Conservation (phyloP, 2,888 invertebrate genomes). For the Pegoplata infirma region DNA sequence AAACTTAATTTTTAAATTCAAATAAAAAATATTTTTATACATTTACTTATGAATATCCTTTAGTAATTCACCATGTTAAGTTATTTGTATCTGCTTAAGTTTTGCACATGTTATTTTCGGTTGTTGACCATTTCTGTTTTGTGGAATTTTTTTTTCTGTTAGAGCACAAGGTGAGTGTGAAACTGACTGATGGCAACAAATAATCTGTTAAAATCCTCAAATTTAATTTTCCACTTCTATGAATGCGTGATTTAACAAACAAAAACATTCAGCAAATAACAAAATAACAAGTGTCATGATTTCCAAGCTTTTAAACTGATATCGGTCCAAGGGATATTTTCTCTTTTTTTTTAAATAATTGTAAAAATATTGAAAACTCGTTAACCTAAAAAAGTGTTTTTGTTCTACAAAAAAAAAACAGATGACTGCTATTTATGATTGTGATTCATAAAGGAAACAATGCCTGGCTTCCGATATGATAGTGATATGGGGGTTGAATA, state of each 20-base stretch:
- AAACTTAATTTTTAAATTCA: too few species aligned
- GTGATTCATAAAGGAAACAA: slow-evolving; percentile 31
- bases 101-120: too few species aligned
- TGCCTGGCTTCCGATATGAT: not conserved
- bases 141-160: too few species aligned
- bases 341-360: not conserved
- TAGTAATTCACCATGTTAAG: too few species aligned
- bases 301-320: slow-evolving; percentile 47
- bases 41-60: too few species aligned
- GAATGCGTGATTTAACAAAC: slow-evolving; percentile 65
- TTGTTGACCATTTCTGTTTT: slow-evolving; percentile 28
- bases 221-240: slow-evolving; percentile 78
- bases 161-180: slow-evolving; percentile 18
- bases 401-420: slow-evolving; percentile 26
- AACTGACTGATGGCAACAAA: slow-evolving; percentile 68
- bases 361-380: slow-evolving; percentile 23
- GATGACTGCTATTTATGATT: slow-evolving; percentile 39
- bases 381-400: slow-evolving; percentile 16
- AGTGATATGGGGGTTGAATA: slow-evolving; percentile 28
- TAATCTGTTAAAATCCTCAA: slow-evolving; percentile 78
- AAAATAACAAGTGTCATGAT: slow-evolving; percentile 54
- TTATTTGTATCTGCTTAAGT: too few species aligned
- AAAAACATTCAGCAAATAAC: slow-evolving; percentile 39
- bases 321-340: not conserved
- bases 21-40: too few species aligned